These are phyloP conservation scores for Zaprionus taronus DNA, from an alignment of 1,140 invertebrate genomes.

Conservation along the genomic window DNA sequence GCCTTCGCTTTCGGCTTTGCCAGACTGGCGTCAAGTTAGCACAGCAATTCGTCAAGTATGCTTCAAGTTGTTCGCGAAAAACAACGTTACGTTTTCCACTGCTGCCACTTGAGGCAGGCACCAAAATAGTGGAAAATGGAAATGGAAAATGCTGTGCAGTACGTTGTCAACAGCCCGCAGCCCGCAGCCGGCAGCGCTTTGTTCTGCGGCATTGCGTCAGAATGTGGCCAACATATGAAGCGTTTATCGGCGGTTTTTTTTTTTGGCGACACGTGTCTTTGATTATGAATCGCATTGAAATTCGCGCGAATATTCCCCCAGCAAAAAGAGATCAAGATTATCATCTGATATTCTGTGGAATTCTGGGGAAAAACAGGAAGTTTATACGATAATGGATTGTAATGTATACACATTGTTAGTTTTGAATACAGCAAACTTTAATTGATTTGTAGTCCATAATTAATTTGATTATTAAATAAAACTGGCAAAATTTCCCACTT, in stretches of 20 bases:
- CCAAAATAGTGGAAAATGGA: constrained; percentile 31
- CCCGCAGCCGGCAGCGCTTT: constrained; percentile 18
- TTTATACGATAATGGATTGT: background rate
- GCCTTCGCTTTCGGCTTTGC: background rate
- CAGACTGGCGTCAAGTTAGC: constrained; percentile 63
- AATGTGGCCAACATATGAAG: constrained; percentile 78
- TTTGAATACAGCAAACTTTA: background rate
- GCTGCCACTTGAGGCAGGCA: constrained; percentile 53
- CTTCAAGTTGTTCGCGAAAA: constrained; percentile 79
- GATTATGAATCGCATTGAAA: constrained; percentile 48
- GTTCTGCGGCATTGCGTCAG: constrained; percentile 45
- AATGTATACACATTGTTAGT: background rate
- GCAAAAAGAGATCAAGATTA: constrained; percentile 3
- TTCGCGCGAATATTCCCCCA: constrained; percentile 18
- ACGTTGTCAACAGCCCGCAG: constrained; percentile 3
- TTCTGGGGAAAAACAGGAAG: background rate
- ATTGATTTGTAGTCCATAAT: background rate
- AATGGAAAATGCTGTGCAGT: constrained; percentile 58
- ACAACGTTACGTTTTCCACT: constrained; percentile 30
- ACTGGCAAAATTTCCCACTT: background rate
- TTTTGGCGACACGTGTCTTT: constrained; percentile 57
- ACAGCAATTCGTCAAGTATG: constrained; percentile 75
- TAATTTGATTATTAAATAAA: background rate
- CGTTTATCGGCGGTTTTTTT: constrained; percentile 22
- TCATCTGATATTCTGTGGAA: background rate